Evolutionary conservation across 2,797 vertebrate genomes (phyloP), one percentile per base, ranked within the genome.

Genomic region (Propithecus perrieri): DNA sequence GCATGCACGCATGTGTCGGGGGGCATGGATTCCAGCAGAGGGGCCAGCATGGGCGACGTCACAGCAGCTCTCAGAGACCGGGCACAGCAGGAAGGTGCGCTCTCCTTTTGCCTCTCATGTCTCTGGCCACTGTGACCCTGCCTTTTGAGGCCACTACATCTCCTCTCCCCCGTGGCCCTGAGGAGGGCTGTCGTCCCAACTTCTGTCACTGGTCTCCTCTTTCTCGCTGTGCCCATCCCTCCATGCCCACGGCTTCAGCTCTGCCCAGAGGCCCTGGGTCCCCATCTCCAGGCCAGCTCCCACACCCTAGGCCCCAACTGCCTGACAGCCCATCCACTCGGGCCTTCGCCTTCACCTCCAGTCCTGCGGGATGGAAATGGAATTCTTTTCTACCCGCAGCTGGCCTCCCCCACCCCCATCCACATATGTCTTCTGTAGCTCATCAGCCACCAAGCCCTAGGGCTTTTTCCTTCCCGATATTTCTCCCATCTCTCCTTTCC

Each of bases 401-500:
- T 28, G 8, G 28, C 63, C 38, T 59, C 38, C 7, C 2, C 1
- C 18, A 13, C 14, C 15, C n/a, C 35, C 24, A 46, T 7, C 24
- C 24, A 71, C 50, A 43, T 0, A 6, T 13, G 22, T 67, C 75
- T 89, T 61, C 75, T 71, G 63, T 14, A 53, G 35, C 67, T 96
- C 86, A 59, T 30, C 43, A 53, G 59, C 28, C 57, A 38, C 50
- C 13, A 38, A 83, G 26, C 57, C 48, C 11, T 0, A 12, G 33
- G 55, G n/a, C 48, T 61, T 46, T 65, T 76, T 55, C 46, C 65
- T 61, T 28, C 15, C 17, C 0, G 0, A 15, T 7, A 12, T 20
- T 90, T 69, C 81, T 93, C 81, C 88, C 20, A 11, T 18, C 7
- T 88, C 67, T n/a, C 55, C 61, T 86, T 46, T 55, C 67, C 86